Evolutionary conservation across 2,888 invertebrate species (phyloP).

Genomic region (Mongoloraphidia duomilia): DNA sequence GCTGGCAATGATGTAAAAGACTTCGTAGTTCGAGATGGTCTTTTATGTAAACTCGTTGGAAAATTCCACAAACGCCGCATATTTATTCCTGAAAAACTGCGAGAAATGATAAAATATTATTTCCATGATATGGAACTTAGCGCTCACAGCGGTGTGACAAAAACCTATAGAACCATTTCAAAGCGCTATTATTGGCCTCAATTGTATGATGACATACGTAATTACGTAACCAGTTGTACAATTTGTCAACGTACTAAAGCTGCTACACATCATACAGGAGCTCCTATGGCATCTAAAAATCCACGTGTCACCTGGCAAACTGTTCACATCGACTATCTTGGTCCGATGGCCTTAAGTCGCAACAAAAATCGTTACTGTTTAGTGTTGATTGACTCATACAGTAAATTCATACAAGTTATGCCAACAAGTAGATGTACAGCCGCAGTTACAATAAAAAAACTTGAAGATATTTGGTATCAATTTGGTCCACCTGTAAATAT

Average conservation of each 20-base stretch:
- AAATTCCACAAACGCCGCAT: not conserved
- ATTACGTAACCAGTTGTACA: not conserved
- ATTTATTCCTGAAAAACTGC: not conserved
- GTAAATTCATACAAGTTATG: not conserved
- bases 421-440: no score
- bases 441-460: no score
- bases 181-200: no score
- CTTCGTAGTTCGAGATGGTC: no score
- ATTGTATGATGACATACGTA: not conserved
- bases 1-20: not conserved
- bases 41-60: not conserved
- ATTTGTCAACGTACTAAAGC: not conserved
- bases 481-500: no score
- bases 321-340: not conserved
- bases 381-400: not conserved
- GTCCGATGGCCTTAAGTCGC: not conserved
- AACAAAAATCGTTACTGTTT: not conserved
- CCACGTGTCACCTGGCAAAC: not conserved
- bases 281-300: not conserved
- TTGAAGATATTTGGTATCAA: no score
- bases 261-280: not conserved
- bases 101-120: not conserved
- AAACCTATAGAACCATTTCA: not conserved
- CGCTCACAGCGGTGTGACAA: not conserved
- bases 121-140: not conserved